Evolutionary conservation across 2,113 vertebrate genomes (phyloP).

Genomic region (Melierax canorus): DNA sequence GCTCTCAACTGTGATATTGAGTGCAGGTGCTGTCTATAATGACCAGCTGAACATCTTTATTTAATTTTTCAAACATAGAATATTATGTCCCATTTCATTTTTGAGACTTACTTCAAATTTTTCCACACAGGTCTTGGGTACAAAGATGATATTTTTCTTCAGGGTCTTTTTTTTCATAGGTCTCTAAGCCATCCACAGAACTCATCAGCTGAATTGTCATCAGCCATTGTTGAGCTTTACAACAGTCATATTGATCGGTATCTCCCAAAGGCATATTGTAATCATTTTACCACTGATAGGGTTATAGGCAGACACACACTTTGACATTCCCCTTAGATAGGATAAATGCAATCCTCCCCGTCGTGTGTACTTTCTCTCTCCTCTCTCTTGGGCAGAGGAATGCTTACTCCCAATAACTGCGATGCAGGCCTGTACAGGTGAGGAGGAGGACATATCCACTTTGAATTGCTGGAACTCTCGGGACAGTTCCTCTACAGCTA

Average conservation of each 20-base stretch:
- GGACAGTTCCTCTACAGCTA: no score
- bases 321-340: constrained; percentile 6
- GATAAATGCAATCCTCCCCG: constrained; percentile 23
- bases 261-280: constrained; percentile 9
- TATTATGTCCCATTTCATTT: neutral
- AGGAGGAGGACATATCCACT: no score
- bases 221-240: neutral
- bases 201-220: neutral
- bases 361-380: no score
- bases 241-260: neutral
- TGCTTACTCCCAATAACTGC: no score
- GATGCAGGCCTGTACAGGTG: no score
- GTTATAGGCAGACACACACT: constrained; percentile 22
- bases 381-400: no score
- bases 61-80: neutral
- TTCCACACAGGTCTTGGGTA: neutral
- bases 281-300: constrained; percentile 31
- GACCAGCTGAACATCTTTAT: neutral
- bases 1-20: neutral
- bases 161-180: neutral
- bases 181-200: neutral
- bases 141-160: neutral
- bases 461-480: no score
- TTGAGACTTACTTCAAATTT: neutral
- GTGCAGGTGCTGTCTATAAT: neutral